phyloP scores from a whole-genome alignment of 1,140 invertebrate species.

The Coenobita brevimanus region DNA sequence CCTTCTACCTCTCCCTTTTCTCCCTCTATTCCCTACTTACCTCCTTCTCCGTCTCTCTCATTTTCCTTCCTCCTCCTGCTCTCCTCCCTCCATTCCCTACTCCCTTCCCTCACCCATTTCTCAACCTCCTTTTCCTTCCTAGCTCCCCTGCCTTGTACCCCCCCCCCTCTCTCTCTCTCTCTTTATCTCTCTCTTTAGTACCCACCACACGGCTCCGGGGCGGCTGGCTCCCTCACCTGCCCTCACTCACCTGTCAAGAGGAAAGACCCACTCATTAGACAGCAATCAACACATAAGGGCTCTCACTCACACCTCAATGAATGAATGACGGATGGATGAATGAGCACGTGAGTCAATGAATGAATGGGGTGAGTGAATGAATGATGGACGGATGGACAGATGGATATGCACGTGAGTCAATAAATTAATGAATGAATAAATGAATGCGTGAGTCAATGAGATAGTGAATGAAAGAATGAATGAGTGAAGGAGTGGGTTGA shows the following conservation, averaged over 20 bases:
- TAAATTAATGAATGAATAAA: no score
- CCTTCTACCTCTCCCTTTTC: background rate
- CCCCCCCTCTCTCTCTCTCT: background rate
- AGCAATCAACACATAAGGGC: background rate
- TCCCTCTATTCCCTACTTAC: no score
- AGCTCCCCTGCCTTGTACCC: background rate
- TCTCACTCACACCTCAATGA: background rate
- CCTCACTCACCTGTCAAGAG: conserved; percentile 1
- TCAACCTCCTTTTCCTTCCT: background rate
- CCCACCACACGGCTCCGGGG: background rate
- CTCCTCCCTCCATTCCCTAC: background rate
- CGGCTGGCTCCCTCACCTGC: background rate
- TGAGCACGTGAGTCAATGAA: no score
- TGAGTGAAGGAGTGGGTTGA: no score
- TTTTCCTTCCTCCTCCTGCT: background rate
- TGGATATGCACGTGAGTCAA: no score
- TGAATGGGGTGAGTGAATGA: background rate
- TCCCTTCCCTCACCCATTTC: background rate
- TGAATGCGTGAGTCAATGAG: no score
- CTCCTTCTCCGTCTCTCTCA: no score
- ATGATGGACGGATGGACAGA: background rate
- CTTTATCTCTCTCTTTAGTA: background rate
- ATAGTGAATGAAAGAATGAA: no score
- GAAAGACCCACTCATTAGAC: no score
- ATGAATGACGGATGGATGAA: no score